These are phyloP conservation scores for Chalcosyrphus nemorum DNA, from an alignment of 2,888 invertebrate species.

Conservation along the genomic window DNA sequence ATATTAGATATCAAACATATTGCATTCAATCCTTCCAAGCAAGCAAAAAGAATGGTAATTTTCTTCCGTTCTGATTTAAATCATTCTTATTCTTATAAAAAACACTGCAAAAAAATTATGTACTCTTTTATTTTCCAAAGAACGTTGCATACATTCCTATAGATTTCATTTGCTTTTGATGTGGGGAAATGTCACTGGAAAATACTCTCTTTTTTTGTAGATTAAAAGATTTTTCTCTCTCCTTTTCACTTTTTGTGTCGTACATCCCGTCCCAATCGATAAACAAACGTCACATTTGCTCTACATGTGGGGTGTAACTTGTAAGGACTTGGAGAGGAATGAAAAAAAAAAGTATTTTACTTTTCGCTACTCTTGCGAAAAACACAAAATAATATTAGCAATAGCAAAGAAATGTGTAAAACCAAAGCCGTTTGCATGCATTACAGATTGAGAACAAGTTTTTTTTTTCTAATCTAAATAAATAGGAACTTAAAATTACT, in stretches of 20 bases:
- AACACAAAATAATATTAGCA: background rate
- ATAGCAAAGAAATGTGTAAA: background rate
- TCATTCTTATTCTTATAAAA: background rate
- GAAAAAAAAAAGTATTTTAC: background rate
- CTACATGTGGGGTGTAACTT: conserved; percentile 55
- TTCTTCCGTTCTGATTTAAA: background rate
- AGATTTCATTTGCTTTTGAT: background rate
- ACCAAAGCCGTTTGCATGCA: background rate
- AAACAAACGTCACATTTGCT: conserved; percentile 51
- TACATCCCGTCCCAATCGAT: conserved; percentile 49
- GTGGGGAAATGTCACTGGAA: conserved; percentile 42
- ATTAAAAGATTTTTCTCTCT: conserved; percentile 32
- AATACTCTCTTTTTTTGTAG: conserved; percentile 27
- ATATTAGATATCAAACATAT: conserved; percentile 26
- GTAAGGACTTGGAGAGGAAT: background rate
- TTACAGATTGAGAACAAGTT: background rate
- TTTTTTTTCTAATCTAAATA: background rate
- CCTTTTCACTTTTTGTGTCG: background rate
- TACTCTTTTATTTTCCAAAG: background rate
- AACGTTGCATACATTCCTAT: background rate
- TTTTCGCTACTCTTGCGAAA: background rate
- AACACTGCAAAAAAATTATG: background rate
- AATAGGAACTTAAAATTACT: too few relatives aligned
- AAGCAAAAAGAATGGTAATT: background rate
- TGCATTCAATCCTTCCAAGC: conserved; percentile 1